Evolutionary conservation across 1,140 invertebrate species (phyloP), one percentile per base, ranked within the genome.

Genomic region (Sinella curviseta): DNA sequence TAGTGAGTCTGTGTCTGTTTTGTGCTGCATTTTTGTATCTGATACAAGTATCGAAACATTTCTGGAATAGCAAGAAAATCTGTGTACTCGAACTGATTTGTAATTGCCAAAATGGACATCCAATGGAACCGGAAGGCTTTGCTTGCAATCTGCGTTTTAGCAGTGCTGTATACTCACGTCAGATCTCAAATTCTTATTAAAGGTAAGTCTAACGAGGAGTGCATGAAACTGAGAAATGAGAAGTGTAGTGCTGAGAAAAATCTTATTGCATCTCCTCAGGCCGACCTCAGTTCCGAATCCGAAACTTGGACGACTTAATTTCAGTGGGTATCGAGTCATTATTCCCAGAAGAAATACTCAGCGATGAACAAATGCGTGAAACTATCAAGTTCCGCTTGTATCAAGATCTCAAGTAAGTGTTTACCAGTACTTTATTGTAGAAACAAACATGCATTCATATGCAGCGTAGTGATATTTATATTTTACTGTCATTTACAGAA

Each of bases 401-500:
- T 26, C n/a, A 36, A 1, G 39, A 75, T 54, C 34, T 54, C 34
- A 75, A 36, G 74, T 75, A 75, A 36, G n/a, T 2, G 14, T 12
- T 34, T 24, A 75, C 57, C 12, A 60, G 24, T 60, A 16, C 39
- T 48, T 48, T 48, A 48, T 48, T 20, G 20, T 8, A 48, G 8
- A 12, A 20, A 48, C 8, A 12, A 48, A 8, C 20, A 12, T 48
- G 39, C 39, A 48, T 48, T 48, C 20, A 48, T 12, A 48, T 48
- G 39, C 20, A 8, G 8, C 39, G 8, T 20, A 20, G 39, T 12
- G 20, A 48, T 26, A 77, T 77, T 34, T 77, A 48, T 77, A 4
- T 33, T 57, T 36, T 26, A 26, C 74, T 34, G 67, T 78, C 12
- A 78, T 70, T 70, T 78, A 20, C 77, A 79, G 65, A 73, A 74